Conservation (phyloP, 2,888 invertebrate genomes). For the Xestia c-nigrum region DNA sequence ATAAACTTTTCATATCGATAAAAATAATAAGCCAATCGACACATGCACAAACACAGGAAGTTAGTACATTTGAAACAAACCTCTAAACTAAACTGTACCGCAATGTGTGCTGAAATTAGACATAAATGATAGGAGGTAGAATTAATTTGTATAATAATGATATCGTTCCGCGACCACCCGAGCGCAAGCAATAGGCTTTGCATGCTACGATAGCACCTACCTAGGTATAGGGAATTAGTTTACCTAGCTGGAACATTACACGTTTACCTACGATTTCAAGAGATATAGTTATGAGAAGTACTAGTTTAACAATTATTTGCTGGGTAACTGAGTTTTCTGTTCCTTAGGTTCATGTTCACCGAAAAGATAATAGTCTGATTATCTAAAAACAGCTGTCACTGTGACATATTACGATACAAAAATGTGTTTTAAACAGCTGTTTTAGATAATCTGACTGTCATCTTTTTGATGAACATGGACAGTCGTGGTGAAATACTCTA, state of each 20-base stretch:
- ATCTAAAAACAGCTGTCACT: too few species aligned
- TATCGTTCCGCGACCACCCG: constrained; percentile 22
- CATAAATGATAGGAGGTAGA: constrained; percentile 5
- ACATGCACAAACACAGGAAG: background rate
- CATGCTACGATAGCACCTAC: background rate
- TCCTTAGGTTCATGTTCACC: too few species aligned
- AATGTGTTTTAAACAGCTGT: too few species aligned
- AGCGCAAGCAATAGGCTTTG: constrained; percentile 41
- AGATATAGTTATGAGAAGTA: background rate
- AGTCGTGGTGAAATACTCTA: too few species aligned
- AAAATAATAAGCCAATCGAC: background rate
- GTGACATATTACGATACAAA: too few species aligned
- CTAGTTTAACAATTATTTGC: background rate
- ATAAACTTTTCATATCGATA: background rate
- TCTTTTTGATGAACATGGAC: too few species aligned
- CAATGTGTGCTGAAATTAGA: constrained; percentile 28
- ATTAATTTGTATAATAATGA: constrained; percentile 48
- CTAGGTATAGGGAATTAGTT: constrained; percentile 21
- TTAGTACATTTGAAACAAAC: background rate
- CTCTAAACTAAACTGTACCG: background rate
- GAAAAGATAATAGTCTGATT: too few species aligned
- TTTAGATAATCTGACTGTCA: too few species aligned
- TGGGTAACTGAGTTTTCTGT: too few species aligned
- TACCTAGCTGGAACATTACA: background rate
- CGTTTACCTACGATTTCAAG: background rate